phyloP scores from a whole-genome alignment of 2,113 vertebrate genomes.

The Glareola pratincola region DNA sequence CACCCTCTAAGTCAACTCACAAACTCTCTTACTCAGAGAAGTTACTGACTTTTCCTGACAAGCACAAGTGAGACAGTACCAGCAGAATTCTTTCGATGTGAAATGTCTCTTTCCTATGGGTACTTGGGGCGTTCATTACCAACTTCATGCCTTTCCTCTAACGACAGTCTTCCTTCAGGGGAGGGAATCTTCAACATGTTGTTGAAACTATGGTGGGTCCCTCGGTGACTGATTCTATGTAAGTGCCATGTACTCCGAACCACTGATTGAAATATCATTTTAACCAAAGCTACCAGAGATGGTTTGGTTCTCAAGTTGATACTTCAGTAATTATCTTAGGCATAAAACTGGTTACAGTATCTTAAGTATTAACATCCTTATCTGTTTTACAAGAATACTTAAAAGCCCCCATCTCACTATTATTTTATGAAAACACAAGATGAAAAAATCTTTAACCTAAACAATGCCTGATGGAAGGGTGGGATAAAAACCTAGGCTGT shows the following conservation, averaged over 20 bases:
- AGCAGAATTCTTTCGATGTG: background rate
- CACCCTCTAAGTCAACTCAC: background rate
- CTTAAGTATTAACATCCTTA: background rate
- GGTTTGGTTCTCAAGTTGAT: background rate
- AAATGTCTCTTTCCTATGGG: background rate
- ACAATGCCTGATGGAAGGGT: background rate
- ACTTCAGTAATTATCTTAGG: background rate
- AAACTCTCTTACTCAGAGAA: background rate
- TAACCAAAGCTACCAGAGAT: background rate
- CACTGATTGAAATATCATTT: background rate
- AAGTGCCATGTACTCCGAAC: background rate
- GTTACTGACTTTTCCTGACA: background rate
- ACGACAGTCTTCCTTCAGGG: background rate
- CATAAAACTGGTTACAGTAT: background rate
- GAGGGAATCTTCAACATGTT: background rate
- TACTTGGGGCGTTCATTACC: background rate
- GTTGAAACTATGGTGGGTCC: background rate
- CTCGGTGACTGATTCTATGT: background rate
- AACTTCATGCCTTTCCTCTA: background rate
- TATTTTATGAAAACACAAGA: background rate
- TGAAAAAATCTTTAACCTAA: background rate
- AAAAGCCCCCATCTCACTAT: background rate
- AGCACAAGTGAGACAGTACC: background rate
- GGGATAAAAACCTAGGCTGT: background rate
- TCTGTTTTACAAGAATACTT: background rate